Conservation (phyloP, 2,888 invertebrate species). For the Cheilosia grossa region DNA sequence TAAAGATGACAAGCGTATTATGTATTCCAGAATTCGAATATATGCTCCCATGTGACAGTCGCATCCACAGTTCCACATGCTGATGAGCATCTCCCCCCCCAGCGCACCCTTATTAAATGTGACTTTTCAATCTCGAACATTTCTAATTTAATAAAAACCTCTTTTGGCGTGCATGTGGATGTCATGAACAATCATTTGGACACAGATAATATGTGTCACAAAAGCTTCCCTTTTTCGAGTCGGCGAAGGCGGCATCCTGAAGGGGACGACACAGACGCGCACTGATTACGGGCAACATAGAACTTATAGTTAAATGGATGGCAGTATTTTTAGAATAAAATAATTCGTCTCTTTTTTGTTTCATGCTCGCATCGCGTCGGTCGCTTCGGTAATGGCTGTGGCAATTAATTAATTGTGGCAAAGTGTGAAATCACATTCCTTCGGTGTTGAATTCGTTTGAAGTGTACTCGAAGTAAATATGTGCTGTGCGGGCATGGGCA, state of each 20-base stretch:
- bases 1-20: constrained; percentile 25
- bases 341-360: constrained; percentile 69
- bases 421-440: constrained; percentile 74
- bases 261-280: constrained; percentile 7
- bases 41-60: constrained; percentile 37
- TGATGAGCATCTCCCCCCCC: constrained; percentile 21
- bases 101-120: constrained; percentile 50
- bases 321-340: constrained; percentile 60
- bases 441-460: constrained; percentile 68
- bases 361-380: constrained; percentile 47
- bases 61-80: constrained; percentile 16
- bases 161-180: constrained; percentile 32
- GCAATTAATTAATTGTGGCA: constrained; percentile 75
- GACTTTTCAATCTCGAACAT: constrained; percentile 60
- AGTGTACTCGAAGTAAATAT: constrained; percentile 51
- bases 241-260: constrained; percentile 19
- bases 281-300: constrained; percentile 33
- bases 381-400: constrained; percentile 65
- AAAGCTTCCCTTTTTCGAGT: constrained; percentile 47
- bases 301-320: constrained; percentile 28
- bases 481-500: constrained; percentile 45
- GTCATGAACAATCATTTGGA: constrained; percentile 64
- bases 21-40: constrained; percentile 37
- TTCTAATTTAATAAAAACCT: constrained; percentile 67
- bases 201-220: constrained; percentile 60